A percentile compares a stretch with the other conserved stretches of the same genome.
phyloP scores from a whole-genome alignment of 2,113 vertebrate genomes.

The Neogobius melanostomus region DNA sequence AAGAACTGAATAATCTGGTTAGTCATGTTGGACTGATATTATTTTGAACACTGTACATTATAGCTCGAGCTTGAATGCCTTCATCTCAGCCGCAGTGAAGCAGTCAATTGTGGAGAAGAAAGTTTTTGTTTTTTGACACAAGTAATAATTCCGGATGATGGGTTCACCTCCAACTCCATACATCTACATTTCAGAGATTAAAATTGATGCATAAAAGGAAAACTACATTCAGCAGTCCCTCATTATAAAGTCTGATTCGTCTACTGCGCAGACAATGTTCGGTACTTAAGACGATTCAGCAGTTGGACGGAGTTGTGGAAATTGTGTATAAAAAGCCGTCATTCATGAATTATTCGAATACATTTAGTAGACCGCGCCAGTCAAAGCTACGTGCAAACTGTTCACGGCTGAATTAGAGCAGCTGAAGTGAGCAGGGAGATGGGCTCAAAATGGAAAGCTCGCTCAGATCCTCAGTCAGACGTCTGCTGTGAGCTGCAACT shows the following conservation, averaged over 20 bases:
- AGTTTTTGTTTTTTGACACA: background rate
- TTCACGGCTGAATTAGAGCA: conserved; percentile 30
- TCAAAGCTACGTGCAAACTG: background rate
- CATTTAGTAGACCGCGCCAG: background rate
- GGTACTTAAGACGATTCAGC: conserved; percentile 1
- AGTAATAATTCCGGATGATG: background rate
- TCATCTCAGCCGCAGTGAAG: background rate
- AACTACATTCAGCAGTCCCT: background rate
- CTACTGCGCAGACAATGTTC: background rate
- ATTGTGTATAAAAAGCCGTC: background rate
- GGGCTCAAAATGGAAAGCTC: conserved; percentile 21
- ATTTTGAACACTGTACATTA: no score
- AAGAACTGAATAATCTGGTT: no score
- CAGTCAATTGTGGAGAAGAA: background rate
- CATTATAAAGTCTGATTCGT: background rate
- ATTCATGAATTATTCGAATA: conserved; percentile 6
- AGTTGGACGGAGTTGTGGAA: background rate
- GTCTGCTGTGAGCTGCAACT: conserved; percentile 21
- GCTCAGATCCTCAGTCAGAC: conserved; percentile 36
- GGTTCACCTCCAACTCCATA: background rate
- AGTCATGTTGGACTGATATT: no score
- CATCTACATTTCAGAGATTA: background rate
- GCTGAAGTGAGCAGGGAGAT: conserved; percentile 11
- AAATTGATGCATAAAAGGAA: background rate
- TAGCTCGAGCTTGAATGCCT: background rate